Evolutionary conservation across 2,113 vertebrate species (phyloP), one percentile per base, ranked within the genome.

Genomic region (Albula goreensis): DNA sequence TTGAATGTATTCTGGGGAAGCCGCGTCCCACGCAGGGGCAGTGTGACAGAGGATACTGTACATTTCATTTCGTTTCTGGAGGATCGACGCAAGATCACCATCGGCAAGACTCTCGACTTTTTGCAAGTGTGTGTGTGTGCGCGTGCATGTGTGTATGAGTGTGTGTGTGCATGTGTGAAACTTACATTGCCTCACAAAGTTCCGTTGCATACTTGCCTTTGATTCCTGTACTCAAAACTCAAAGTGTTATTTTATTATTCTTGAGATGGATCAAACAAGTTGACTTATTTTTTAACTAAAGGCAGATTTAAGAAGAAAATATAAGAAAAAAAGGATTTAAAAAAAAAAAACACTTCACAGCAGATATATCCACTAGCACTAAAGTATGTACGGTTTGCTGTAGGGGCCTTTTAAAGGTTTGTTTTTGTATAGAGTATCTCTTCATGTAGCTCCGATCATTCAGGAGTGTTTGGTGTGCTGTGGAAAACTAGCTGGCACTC

Each of bases 1-100:
- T 94, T 96, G 96, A 97, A 97, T 97, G 96, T 97, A 94, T 93
- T 93, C 92, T 19, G 85, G 89, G 90, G 88, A 31, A 57, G 85
- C 86, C 78, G 89, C 87, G 89, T 87, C 86, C 31, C 87, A 91
- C 88, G 90, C 88, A 80, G 85, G 89, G 90, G 91, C 91, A 93
- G 92, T 92, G 88, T 92, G 90, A 89, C 83, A 85, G 25, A 85
- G 57, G 81, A 89, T 80, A 82, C 70, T 82, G 63, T 88, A 82
- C 83, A 81, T 80, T 88, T 83, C 11, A 78, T 31, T 88, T 83
- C 5, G 53, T 31, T 19, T 50, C 49, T 19, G 81, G 52, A 60
- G 53, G 56, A 31, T 63, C 56, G 92, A 92, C 91, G 89, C 80
- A 88, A 88, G 87, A 82, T 56, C 83, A 82, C 82, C 78, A 80